phyloP scores from a whole-genome alignment of 2,888 invertebrate genomes.

The Drosophila ezoana region DNA sequence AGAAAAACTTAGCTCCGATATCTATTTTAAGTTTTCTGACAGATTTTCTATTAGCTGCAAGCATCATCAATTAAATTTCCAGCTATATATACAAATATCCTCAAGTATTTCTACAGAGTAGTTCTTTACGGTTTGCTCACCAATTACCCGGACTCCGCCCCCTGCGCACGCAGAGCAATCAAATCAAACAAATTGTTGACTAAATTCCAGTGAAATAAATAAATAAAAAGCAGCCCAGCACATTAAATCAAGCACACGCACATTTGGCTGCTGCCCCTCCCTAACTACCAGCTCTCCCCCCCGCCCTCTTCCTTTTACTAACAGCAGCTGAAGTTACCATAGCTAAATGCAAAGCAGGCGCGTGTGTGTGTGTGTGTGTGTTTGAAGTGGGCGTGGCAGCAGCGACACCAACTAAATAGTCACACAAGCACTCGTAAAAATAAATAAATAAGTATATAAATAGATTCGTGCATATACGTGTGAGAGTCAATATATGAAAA shows the following conservation, averaged over 20 bases:
- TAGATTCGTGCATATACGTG: slow-evolving; percentile 6
- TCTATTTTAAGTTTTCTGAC: too few species aligned
- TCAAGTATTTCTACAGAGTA: slow-evolving; percentile 1
- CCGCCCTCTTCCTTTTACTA: neutral
- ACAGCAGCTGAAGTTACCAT: slow-evolving; percentile 57
- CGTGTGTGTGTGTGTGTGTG: neutral
- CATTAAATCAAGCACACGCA: slow-evolving; percentile 73
- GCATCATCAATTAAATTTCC: neutral
- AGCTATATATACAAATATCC: neutral
- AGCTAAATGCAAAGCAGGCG: slow-evolving; percentile 59
- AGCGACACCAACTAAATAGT: slow-evolving; percentile 47
- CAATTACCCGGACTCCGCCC: slow-evolving; percentile 33
- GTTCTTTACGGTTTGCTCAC: slow-evolving; percentile 29
- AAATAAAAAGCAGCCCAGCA: slow-evolving; percentile 63
- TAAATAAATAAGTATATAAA: slow-evolving; percentile 14
- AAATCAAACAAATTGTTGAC: slow-evolving; percentile 78
- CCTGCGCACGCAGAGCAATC: slow-evolving; percentile 53
- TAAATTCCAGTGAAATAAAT: slow-evolving; percentile 67
- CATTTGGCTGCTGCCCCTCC: slow-evolving; percentile 33
- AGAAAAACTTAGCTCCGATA: too few species aligned
- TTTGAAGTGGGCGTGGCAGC: slow-evolving; percentile 19
- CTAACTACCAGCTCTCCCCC: neutral
- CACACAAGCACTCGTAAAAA: slow-evolving; percentile 20
- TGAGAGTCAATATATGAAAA: slow-evolving; percentile 17
- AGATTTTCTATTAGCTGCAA: too few species aligned